Conservation (phyloP, 2,888 invertebrate genomes). For the Phaedon cochleariae region DNA sequence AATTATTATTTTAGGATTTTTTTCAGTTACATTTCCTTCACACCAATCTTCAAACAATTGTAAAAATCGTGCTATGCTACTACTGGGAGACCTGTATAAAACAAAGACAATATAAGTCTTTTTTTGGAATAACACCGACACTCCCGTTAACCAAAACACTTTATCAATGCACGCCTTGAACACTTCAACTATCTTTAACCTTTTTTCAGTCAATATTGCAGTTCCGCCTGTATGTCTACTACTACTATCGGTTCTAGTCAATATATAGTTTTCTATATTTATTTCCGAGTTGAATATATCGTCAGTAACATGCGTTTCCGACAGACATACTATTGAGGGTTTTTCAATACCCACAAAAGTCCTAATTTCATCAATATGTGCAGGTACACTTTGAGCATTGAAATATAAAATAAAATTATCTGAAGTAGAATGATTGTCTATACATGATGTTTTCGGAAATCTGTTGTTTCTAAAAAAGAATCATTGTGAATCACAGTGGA, state of each 20-base stretch:
- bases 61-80: too few species aligned
- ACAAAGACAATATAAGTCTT: too few species aligned
- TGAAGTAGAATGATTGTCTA: too few species aligned
- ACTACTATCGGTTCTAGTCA: conserved; percentile 10
- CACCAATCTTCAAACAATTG: too few species aligned
- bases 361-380: not conserved
- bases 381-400: not conserved
- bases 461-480: not conserved
- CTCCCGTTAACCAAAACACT: too few species aligned
- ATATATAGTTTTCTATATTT: conserved; percentile 4
- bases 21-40: too few species aligned
- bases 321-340: conserved; percentile 1
- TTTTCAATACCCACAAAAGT: not conserved
- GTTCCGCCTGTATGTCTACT: conserved; percentile 6
- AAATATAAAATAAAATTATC: not conserved
- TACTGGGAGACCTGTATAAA: too few species aligned
- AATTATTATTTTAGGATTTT: too few species aligned
- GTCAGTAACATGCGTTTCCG: conserved; percentile 9
- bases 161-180: too few species aligned
- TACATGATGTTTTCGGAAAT: not conserved
- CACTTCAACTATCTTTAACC: too few species aligned
- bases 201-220: too few species aligned
- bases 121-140: not conserved
- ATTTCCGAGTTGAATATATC: conserved; percentile 10
- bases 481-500: not conserved